phyloP scores from a whole-genome alignment of 1,140 invertebrate genomes.

The Heliconius himera region DNA sequence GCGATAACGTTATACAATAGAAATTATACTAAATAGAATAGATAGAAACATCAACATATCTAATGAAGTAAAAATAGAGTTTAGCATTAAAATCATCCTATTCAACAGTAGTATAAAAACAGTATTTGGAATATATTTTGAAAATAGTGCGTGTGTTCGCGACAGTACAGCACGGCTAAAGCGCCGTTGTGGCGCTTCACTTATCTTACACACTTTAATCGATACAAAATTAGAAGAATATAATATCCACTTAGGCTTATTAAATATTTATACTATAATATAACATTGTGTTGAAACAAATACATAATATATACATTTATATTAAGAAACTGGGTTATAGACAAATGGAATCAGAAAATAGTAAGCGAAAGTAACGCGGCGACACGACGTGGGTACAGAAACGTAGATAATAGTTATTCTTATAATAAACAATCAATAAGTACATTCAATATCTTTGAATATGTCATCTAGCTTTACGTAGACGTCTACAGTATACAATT shows the following conservation, averaged over 20 bases:
- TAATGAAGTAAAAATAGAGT: constrained; percentile 11
- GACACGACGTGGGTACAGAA: constrained; percentile 30
- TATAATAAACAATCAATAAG: constrained; percentile 16
- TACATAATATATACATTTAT: constrained; percentile 68
- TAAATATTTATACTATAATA: constrained; percentile 74
- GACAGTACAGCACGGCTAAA: constrained; percentile 17
- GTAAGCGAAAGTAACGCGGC: constrained; percentile 28
- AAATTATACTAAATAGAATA: constrained; percentile 9
- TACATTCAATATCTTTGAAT: constrained; percentile 16
- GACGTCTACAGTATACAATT: constrained; percentile 31
- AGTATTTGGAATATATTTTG: constrained; percentile 12
- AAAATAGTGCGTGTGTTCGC: constrained; percentile 1
- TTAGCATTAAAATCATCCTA: not conserved
- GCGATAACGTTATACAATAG: not conserved
- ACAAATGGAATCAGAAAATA: constrained; percentile 33
- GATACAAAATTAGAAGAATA: constrained; percentile 81
- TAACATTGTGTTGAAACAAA: constrained; percentile 72
- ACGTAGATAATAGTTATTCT: constrained; percentile 21
- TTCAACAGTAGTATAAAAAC: constrained; percentile 10
- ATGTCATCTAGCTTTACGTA: constrained; percentile 20
- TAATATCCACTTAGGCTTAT: constrained; percentile 79
- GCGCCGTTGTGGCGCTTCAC: constrained; percentile 27
- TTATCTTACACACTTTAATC: constrained; percentile 50
- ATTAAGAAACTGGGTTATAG: constrained; percentile 32
- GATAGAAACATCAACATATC: constrained; percentile 3